Evolutionary conservation across 2,113 vertebrate species (phyloP), one percentile per base, ranked within the genome.

Genomic region (Elephas maximus): DNA sequence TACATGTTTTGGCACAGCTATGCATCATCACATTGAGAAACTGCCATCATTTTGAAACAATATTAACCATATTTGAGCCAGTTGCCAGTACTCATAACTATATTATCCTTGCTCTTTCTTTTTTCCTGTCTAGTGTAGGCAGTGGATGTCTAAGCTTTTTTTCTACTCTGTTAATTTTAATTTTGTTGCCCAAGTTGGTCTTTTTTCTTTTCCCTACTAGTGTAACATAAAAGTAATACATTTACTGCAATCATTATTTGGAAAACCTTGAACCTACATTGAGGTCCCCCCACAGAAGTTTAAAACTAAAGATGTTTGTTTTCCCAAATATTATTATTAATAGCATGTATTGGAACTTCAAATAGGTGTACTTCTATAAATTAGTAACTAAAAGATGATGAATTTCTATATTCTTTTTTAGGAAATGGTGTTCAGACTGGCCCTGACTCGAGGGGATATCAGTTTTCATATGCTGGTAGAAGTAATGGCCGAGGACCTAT

Each of bases 341-440:
- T 57, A 80, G 15, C 57, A 18, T 92, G 28, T 90, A 23, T 82
- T 83, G 20, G 6, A 79, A 91, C 53, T 74, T 93, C 23, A 41
- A 12, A 77, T 83, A 79, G 44, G 17, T 93, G 1, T 87, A 11
- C 15, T 85, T 95, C 63, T 63, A 0, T 84, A 67, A 37, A 57
- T 95, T 60, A 80, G 11, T 60, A 21, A 10, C 0, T 90, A 57
- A 96, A 96, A 88, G 86, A 2, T 80, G 71, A 96, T 98, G 63
- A 87, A 28, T 11, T 97, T 95, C 95, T 95, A 48, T 94, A 8
- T 88, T 97, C 67, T 95, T 94, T 97, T 97, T 65, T 95, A 99
- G 99, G 99, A 98, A 99, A 99, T 20, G 99, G 99, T 97, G 97
- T 99, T 98, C 99, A 99, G 93, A 98, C 98, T 93, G 99, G 96